A percentile compares a stretch with the other conserved stretches of the same genome.
Evolutionary conservation across 2,888 invertebrate species (phyloP).

Genomic region (Nephrotoma appendiculata): DNA sequence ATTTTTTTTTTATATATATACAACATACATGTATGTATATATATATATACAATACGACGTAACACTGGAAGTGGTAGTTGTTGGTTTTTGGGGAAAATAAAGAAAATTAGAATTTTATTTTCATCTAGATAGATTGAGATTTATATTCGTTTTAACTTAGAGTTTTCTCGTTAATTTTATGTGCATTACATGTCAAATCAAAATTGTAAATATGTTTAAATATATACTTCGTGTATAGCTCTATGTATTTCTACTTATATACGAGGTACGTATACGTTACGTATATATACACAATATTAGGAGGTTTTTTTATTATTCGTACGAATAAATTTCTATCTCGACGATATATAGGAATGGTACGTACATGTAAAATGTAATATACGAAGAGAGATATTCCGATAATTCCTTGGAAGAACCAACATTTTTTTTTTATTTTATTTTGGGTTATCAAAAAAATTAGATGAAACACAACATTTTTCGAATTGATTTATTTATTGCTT

Average conservation of each 20-base stretch:
- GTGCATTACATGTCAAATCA: slow-evolving; percentile 2
- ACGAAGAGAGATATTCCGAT: not conserved
- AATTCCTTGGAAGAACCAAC: not conserved
- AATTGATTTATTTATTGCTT: not conserved
- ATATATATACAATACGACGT: too few relatives aligned
- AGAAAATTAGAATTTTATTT: slow-evolving; percentile 3
- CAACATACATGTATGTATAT: not conserved
- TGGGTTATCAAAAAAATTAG: not conserved
- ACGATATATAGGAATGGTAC: not conserved
- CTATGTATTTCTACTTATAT: not conserved
- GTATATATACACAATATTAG: not conserved
- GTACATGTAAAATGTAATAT: not conserved
- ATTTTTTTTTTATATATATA: not conserved
- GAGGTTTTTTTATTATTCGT: not conserved
- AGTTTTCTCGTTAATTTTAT: not conserved
- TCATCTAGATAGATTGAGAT: slow-evolving; percentile 2
- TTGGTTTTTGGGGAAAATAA: not conserved
- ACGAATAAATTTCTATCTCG: not conserved
- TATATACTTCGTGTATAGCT: not conserved
- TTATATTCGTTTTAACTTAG: not conserved
- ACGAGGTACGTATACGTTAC: not conserved
- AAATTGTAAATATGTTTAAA: not conserved
- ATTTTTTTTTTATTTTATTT: not conserved
- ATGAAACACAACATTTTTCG: not conserved
- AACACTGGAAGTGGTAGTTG: not conserved